Base-by-base conservation (phyloP, 2,888 invertebrate genomes). In the Nemotelus nigrinus region DNA sequence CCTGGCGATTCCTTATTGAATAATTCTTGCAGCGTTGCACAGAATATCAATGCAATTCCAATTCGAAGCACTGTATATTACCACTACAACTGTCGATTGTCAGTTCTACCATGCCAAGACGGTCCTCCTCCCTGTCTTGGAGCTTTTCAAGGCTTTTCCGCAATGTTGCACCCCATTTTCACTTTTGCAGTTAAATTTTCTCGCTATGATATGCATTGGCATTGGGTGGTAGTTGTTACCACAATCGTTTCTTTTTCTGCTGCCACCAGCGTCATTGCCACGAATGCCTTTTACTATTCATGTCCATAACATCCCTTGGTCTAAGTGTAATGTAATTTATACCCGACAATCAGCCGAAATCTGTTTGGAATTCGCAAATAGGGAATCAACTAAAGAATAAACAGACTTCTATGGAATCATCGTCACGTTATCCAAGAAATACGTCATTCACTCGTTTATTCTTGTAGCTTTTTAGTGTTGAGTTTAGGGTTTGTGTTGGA, bases 281-380 rank as follows among this genome's bases (percentile, higher is more conserved):
- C 25, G 25, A 25, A 25, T 25, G 25, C 25, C 25, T 25, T 25
- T 60, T 72, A 44, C 63, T 63, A 57, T 75, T 77, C 70, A 58
- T 67, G 68, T 77, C 79, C 74, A 74, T 50, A 63, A 50, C 74
- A 74, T 74, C 74, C 74, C 63, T 39, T 58, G 74, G 74, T 68
- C 74, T 77, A 78, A 78, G 78, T 77, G 68, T 80, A 80, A 80
- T 78, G 78, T 80, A 80, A 80, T 80, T 80, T 80, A 80, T 77
- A 80, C 76, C 78, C 78, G 72, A 78, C 80, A 80, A 80, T 80
- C 80, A 80, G 74, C 72, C 55, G 74, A 80, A 80, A 80, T 80
- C 80, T 78, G 80, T 80, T 80, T 80, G 76, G 80, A 80, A 80
- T 80, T 71, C 78, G 72, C 77, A 79, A 78, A 72, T 76, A 78